Conservation (phyloP, 37 sponge, comb jelly and placozoan species). For the Axinella damicornis region DNA sequence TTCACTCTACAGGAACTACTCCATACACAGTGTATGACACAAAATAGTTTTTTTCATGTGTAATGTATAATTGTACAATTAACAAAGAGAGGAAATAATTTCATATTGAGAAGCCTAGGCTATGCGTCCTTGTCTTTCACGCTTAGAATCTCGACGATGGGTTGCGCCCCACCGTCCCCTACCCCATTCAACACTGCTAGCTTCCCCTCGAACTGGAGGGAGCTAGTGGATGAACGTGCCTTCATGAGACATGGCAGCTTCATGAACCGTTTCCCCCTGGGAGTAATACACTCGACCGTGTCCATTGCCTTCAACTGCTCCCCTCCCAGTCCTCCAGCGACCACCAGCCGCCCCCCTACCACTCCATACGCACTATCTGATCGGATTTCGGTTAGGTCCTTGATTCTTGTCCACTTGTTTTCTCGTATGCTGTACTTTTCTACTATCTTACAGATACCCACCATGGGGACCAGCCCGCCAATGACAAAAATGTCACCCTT, state of each 20-base stretch:
- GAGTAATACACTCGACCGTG: conserved; percentile 35
- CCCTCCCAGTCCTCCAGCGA: conserved; percentile 62
- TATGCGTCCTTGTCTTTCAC: conserved; percentile 16
- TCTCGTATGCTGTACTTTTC: conserved; percentile 70
- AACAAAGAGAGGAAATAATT: conserved; percentile 1
- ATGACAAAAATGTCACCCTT: conserved; percentile 65
- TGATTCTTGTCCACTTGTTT: conserved; percentile 53
- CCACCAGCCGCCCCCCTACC: conserved; percentile 60
- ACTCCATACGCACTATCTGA: conserved; percentile 69
- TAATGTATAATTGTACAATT: neutral
- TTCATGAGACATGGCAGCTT: conserved; percentile 43
- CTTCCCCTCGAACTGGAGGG: conserved; percentile 56
- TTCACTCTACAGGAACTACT: no score
- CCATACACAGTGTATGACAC: no score
- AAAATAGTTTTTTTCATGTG: neutral
- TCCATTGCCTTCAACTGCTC: conserved; percentile 22
- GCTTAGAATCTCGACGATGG: conserved; percentile 54
- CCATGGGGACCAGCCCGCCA: conserved; percentile 73
- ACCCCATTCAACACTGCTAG: conserved; percentile 66
- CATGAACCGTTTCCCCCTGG: conserved; percentile 42
- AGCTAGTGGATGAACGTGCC: conserved; percentile 45
- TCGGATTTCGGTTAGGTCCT: conserved; percentile 50
- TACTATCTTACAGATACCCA: conserved; percentile 60
- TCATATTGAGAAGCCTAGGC: neutral
- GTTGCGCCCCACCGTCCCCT: conserved; percentile 72